Evolutionary conservation across 1,140 invertebrate genomes (phyloP), one percentile per base, ranked within the genome.

Genomic region (Aricia agestis): DNA sequence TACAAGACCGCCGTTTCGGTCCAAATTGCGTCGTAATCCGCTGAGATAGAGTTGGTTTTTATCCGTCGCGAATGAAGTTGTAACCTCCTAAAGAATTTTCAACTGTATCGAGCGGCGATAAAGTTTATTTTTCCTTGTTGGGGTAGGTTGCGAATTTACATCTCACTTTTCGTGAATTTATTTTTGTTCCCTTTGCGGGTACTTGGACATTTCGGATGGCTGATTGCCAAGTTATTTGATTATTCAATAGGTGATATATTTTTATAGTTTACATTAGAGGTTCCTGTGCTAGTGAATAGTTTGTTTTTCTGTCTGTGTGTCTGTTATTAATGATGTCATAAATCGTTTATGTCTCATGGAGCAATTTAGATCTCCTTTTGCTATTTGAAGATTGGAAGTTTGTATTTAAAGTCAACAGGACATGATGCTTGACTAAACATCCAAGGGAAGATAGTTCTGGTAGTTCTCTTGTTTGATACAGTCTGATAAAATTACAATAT

Each of bases 211-310:
- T 72, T 74, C 76, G 70, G 68, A 69, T 68, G 68, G 78, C 86
- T 83, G 86, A 82, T 76, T 81, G 86, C 84, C 86, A 88, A 78
- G 76, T 79, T 79, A 79, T 82, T 76, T 74, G 75, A 69, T 76
- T 80, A 81, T 82, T 76, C 77, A 80, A 77, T 72, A 52, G 71
- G 66, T 72, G 76, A 78, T 81, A 81, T 73, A 76, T 73, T 79
- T 75, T 76, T 66, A 65, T 59, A 65, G 73, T 74, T 67, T 76
- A 69, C 72, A 73, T 67, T 72, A 58, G 68, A 52, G 45, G 13
- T 52, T 52, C 45, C 45, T 6, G 0, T 52, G 10, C 11, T 52
- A 13, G 45, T 52, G 13, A 52, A 52, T 52, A 15, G 11, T 71
- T 58, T 42, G 15, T 66, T 66, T 66, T 69, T 69, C n/a, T 63